phyloP scores from a whole-genome alignment of 2,113 vertebrate genomes.

The Coptodon bakossiorum region DNA sequence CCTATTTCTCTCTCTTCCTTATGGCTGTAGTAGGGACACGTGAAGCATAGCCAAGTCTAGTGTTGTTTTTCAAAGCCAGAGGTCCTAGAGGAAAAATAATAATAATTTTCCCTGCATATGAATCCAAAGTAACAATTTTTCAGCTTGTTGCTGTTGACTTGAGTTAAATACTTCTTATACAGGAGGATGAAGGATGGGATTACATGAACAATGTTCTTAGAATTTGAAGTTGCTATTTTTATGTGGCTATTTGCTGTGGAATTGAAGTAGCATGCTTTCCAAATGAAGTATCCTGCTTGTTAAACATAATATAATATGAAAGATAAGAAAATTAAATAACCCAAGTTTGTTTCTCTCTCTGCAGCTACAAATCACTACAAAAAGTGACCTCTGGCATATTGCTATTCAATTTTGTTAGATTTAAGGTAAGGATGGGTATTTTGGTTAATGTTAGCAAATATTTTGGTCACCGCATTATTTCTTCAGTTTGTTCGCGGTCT shows the following conservation, averaged over 20 bases:
- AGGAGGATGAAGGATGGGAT: background rate
- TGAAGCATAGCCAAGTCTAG: background rate
- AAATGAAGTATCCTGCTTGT: background rate
- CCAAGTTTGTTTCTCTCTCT: background rate
- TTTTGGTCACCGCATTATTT: background rate
- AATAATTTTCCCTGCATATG: background rate
- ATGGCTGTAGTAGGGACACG: background rate
- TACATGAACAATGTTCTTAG: background rate
- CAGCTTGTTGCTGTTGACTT: background rate
- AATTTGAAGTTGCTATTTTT: background rate
- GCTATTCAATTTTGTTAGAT: background rate
- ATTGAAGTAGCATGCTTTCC: background rate
- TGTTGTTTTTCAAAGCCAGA: background rate
- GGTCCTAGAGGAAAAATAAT: background rate
- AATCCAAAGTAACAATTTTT: background rate
- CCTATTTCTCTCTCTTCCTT: background rate
- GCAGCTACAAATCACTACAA: background rate
- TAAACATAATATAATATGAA: background rate
- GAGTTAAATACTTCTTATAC: background rate
- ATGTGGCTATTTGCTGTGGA: background rate
- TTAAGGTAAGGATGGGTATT: background rate
- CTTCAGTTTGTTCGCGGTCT: fast-evolving
- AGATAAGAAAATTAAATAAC: background rate
- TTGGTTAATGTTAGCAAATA: background rate
- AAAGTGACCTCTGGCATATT: background rate